Evolutionary conservation across 2,888 invertebrate genomes (phyloP).

Genomic region (Megamerina dolium): DNA sequence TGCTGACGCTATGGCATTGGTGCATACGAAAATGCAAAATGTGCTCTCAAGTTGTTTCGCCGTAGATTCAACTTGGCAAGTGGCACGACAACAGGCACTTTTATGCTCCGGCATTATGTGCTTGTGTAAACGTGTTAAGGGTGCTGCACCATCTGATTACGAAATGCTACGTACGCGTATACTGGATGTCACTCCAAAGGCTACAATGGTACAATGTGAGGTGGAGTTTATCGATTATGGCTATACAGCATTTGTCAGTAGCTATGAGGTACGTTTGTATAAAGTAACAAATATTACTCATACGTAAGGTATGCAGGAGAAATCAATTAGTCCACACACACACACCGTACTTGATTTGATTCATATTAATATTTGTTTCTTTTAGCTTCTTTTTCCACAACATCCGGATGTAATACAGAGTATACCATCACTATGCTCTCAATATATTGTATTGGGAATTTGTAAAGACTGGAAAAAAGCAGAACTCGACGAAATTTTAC

Average conservation of each 20-base stretch:
- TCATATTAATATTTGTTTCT: slow-evolving; percentile 5
- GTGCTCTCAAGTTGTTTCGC: slow-evolving; percentile 37
- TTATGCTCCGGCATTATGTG: slow-evolving; percentile 35
- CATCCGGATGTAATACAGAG: slow-evolving; percentile 35
- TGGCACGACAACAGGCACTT: slow-evolving; percentile 34
- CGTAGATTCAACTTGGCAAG: slow-evolving; percentile 34
- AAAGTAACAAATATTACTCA: neutral
- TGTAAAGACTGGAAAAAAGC: slow-evolving; percentile 39
- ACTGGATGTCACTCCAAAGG: slow-evolving; percentile 48
- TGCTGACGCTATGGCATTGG: slow-evolving; percentile 34
- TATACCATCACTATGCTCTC: slow-evolving; percentile 36
- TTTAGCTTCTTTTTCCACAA: slow-evolving; percentile 41
- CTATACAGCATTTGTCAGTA: slow-evolving; percentile 56
- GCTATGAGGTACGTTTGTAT: slow-evolving; percentile 49
- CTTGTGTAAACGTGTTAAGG: slow-evolving; percentile 47
- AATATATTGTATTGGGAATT: slow-evolving; percentile 42
- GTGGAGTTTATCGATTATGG: slow-evolving; percentile 66
- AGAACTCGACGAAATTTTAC: slow-evolving; percentile 34
- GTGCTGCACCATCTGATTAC: slow-evolving; percentile 32
- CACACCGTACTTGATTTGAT: neutral
- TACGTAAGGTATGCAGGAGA: neutral
- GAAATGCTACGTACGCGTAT: slow-evolving; percentile 49
- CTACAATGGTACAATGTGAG: slow-evolving; percentile 56
- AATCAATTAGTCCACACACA: too few relatives aligned
- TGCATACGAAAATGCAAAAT: slow-evolving; percentile 37